These are phyloP conservation scores for Bovichtus variegatus DNA, from an alignment of 2,797 vertebrate species.

Conservation along the genomic window DNA sequence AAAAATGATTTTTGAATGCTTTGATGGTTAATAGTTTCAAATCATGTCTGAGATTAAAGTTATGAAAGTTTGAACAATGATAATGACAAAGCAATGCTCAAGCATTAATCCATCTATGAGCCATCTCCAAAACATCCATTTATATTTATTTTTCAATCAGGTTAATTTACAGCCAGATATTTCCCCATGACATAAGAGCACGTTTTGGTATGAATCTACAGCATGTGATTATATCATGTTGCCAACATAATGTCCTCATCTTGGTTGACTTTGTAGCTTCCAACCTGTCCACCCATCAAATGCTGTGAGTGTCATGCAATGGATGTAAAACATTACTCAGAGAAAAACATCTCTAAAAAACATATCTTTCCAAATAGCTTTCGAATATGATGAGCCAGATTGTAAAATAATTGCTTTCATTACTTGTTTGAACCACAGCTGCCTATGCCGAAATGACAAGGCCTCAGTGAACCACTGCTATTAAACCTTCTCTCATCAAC, in stretches of 20 bases:
- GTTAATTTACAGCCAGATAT: neutral
- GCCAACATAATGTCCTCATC: neutral
- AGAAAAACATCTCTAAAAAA: neutral
- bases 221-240: neutral
- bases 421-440: constrained; percentile 18
- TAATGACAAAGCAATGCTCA: neutral
- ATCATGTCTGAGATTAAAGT: constrained; percentile 21
- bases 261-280: neutral
- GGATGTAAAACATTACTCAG: neutral
- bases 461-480: neutral
- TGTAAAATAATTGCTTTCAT: constrained; percentile 10
- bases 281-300: neutral
- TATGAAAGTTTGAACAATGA: neutral
- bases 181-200: neutral
- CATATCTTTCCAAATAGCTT: neutral
- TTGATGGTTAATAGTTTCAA: constrained; percentile 35
- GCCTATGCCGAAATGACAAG: neutral
- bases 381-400: constrained; percentile 2
- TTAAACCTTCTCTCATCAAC: constrained; percentile 13
- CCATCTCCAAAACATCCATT: neutral
- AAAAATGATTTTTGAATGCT: constrained; percentile 13
- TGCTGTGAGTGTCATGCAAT: neutral
- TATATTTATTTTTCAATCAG: neutral
- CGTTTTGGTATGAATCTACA: neutral
- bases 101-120: neutral